Evolutionary conservation across 2,888 invertebrate species (phyloP).

Genomic region (Microplitis deprimator): DNA sequence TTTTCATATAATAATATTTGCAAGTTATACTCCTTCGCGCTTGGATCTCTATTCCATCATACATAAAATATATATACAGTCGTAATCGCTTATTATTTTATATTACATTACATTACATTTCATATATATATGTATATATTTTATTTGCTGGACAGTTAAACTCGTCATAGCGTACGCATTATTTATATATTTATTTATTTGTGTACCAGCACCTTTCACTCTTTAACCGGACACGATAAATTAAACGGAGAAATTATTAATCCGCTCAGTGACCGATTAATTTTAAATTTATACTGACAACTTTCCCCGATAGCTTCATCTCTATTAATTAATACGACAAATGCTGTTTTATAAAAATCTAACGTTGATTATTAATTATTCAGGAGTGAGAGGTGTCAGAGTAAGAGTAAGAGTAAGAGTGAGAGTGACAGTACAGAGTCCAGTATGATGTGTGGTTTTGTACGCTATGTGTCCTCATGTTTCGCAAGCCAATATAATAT

Average conservation of each 20-base stretch:
- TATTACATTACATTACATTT: slow-evolving; percentile 29
- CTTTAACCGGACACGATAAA: slow-evolving; percentile 63
- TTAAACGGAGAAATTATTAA: slow-evolving; percentile 61
- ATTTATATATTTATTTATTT: slow-evolving; percentile 6
- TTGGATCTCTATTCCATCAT: slow-evolving; percentile 6
- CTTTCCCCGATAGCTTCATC: slow-evolving; percentile 63
- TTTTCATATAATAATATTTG: slow-evolving; percentile 4
- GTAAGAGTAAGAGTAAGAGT: slow-evolving; percentile 6
- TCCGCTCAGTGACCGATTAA: slow-evolving; percentile 42
- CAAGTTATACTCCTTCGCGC: slow-evolving; percentile 4
- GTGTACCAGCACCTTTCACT: slow-evolving; percentile 46
- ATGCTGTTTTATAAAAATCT: slow-evolving; percentile 1
- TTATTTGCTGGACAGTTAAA: slow-evolving; percentile 9
- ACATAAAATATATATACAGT: slow-evolving; percentile 24
- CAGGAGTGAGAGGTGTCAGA: slow-evolving; percentile 47
- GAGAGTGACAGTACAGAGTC: slow-evolving; percentile 38
- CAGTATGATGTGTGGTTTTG: background rate
- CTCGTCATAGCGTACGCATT: background rate
- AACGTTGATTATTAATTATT: no score
- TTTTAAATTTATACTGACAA: slow-evolving; percentile 55
- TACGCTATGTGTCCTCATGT: slow-evolving; percentile 31
- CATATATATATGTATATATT: slow-evolving; percentile 29
- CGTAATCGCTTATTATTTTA: slow-evolving; percentile 49
- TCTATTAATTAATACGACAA: slow-evolving; percentile 42
- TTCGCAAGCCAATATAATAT: slow-evolving; percentile 37